A percentile compares a stretch with the other conserved stretches of the same genome.
Evolutionary conservation across 2,888 invertebrate species (phyloP).

Genomic region (Margaritifera margaritifera): DNA sequence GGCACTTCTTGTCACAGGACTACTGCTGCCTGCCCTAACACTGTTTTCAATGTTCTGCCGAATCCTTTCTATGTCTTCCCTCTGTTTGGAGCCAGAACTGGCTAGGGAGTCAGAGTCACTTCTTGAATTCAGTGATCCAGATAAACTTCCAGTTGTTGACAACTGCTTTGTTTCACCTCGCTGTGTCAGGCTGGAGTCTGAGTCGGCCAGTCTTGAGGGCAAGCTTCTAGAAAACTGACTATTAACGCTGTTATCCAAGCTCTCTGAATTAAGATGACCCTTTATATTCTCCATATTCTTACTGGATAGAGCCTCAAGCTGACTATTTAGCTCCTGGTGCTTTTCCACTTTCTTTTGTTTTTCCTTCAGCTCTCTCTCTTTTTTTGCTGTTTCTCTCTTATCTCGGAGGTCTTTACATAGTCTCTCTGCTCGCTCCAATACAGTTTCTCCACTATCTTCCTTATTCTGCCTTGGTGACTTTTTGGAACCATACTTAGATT

Average conservation of each 20-base stretch:
- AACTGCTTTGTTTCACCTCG: neutral
- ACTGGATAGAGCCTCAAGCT: conserved; percentile 40
- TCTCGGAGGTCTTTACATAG: conserved; percentile 56
- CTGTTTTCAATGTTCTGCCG: conserved; percentile 43
- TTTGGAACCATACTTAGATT: conserved; percentile 6
- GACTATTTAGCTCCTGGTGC: conserved; percentile 40
- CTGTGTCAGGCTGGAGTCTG: neutral
- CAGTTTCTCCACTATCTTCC: conserved; percentile 27
- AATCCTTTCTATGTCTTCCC: conserved; percentile 21
- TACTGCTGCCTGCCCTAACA: conserved; percentile 20
- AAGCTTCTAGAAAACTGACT: no score
- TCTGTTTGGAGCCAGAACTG: neutral
- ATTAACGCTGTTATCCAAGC: no score
- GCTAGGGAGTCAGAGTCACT: neutral
- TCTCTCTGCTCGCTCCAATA: conserved; percentile 56
- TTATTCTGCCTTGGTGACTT: conserved; percentile 1
- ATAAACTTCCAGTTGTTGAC: no score
- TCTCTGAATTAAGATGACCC: conserved; percentile 34
- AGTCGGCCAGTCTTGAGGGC: no score
- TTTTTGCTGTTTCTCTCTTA: conserved; percentile 45
- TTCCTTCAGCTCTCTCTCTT: conserved; percentile 34
- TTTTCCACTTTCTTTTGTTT: conserved; percentile 46
- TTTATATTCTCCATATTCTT: conserved; percentile 47
- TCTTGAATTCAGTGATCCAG: conserved; percentile 2
- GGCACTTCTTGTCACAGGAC: neutral